Evolutionary conservation across 2,113 vertebrate genomes (phyloP).

Genomic region (Petaurus breviceps): DNA sequence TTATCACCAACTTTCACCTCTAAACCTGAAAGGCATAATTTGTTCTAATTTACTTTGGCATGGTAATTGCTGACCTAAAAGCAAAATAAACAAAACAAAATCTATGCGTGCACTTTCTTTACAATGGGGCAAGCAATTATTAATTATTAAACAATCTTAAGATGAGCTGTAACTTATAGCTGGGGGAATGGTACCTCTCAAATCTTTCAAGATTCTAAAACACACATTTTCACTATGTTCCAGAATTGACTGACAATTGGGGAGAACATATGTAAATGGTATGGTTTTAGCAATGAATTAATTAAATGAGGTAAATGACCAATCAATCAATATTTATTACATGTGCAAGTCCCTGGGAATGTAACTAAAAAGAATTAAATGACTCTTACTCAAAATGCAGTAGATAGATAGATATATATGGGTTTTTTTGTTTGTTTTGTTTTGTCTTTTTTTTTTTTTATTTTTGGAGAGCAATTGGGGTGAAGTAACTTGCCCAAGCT

Average conservation of each 20-base stretch:
- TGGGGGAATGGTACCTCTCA: background rate
- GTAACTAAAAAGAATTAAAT: background rate
- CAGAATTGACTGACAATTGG: constrained; percentile 40
- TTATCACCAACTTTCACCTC: constrained; percentile 66
- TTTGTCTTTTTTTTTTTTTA: too few species aligned
- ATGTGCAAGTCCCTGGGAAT: background rate
- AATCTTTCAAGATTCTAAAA: constrained; percentile 47
- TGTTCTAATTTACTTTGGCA: constrained; percentile 66
- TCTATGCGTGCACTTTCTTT: constrained; percentile 17
- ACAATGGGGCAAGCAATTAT: background rate
- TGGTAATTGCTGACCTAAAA: constrained; percentile 52
- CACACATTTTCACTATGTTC: constrained; percentile 19
- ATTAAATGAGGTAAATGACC: background rate
- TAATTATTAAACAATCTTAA: constrained; percentile 56
- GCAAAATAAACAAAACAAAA: constrained; percentile 47
- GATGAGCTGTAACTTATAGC: constrained; percentile 41
- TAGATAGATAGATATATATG: too few species aligned
- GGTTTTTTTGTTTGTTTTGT: too few species aligned
- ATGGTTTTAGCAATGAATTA: constrained; percentile 1
- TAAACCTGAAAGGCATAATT: constrained; percentile 54
- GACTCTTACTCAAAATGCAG: too few species aligned
- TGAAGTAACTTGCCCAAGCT: too few species aligned
- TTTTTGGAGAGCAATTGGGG: too few species aligned
- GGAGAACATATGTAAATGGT: background rate
- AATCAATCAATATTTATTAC: background rate